Base-by-base conservation (phyloP, 2,888 invertebrate species). In the Herminia tarsipennalis region DNA sequence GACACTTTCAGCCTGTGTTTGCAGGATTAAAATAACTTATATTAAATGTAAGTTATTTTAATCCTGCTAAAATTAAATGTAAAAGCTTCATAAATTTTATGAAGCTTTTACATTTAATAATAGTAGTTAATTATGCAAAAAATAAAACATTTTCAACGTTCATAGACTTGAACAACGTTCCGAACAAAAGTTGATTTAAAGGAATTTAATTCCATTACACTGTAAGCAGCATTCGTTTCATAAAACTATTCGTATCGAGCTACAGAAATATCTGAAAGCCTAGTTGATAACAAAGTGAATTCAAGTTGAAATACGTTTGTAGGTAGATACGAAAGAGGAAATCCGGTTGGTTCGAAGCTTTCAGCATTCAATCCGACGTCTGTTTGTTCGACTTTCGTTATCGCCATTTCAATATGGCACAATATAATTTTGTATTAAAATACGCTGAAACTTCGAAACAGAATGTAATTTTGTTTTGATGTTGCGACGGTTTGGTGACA, bases 221-320 rank as follows among this genome's bases (percentile, higher is more conserved):
- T n/a, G n/a, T n/a, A n/a, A n/a, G n/a, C n/a, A n/a, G n/a, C 9
- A 48, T 46, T 13, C 27, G 24, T 50, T 40, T 33, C 30, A 17
- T 35, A 9, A 24, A 52, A 43, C 53, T 40, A 59, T 51, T 53
- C 8, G 6, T 35, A 24, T 35, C 8, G 40, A 42, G 39, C 51
- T 30, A 45, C 48, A 51, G 14, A 47, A 54, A 40, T 46, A 43
- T 47, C 49, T 49, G 43, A 44, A 45, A 57, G 35, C 53, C 45
- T 53, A 50, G 49, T 67, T 56, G 56, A 68, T 70, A 80, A 68
- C 74, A 66, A 62, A 66, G 65, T 74, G 70, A 70, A 81, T 79
- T 70, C 62, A 70, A 71, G 60, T 69, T 60, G 66, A 72, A 70
- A 73, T 67, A 65, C 32, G 29, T 25, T 36, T 57, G 63, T 49